Base-by-base conservation (phyloP, 2,797 vertebrate genomes). In the Lepilemur septentrionalis region DNA sequence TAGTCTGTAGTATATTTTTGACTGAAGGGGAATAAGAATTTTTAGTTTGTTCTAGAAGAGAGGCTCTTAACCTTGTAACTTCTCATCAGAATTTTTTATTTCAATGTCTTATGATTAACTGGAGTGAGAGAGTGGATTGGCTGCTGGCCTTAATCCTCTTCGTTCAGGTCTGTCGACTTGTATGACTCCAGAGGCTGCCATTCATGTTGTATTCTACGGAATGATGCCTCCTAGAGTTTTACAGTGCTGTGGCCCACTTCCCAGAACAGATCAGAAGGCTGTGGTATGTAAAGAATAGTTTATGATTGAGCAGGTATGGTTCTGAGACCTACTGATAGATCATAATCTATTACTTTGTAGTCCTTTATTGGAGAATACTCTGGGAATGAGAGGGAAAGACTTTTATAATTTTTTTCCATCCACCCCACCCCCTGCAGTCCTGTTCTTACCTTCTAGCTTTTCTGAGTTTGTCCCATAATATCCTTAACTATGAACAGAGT, bases 81-180 rank as follows among this genome's bases (percentile, higher is more conserved):
- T 89, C 32, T 91, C n/a, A 50, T 81, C 35, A 88, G 22, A 87
- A 72, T 85, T 95, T 82, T 90, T 80, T 69, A 92, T 67, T 80
- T 93, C 41, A 13, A 12, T 89, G 78, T 61, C 13, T 95, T 84
- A 41, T n/a, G 72, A 57, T 82, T 87, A 96, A 61, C 38, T 93
- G 25, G 72, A 61, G 28, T 76, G 65, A 87, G 28, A 50, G 41
- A 76, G 17, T 88, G 90, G 48, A 70, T 89, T 69, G 43, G 32
- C 63, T 95, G 1, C 52, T 92, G 67, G 22, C 18, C 7, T 89
- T 89, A 69, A 73, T 85, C 38, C 1, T 73, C 35, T 96, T 22
- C 43, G 28, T 92, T 91, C 25, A 92, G 91, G 50, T 76, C 43
- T 20, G 65, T 52, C 69, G 65, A 30, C 10, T 70, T 46, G 61